A percentile compares a stretch with the other conserved stretches of the same genome.
Conservation (phyloP, 37 sponge, comb jelly and placozoan genomes). For the Lycopodina hypogea region DNA sequence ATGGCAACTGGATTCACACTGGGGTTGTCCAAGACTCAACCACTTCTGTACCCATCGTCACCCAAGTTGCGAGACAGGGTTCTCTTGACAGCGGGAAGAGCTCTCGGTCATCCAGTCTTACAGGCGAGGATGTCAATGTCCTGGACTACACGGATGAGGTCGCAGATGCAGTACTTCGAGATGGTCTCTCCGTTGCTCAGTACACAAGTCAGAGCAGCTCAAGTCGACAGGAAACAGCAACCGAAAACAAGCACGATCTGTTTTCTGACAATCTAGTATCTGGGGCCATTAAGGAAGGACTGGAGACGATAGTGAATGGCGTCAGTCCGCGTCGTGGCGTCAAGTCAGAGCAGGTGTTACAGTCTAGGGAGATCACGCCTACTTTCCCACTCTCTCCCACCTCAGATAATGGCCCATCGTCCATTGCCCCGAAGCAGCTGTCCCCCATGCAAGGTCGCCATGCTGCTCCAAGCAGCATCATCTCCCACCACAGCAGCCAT, state of each 20-base stretch:
- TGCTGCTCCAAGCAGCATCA: too few species aligned
- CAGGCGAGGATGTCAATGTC: conserved; percentile 45
- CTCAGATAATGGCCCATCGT: too few species aligned
- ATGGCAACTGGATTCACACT: not conserved
- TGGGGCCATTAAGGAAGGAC: too few species aligned
- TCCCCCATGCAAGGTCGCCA: too few species aligned
- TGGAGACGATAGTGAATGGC: too few species aligned
- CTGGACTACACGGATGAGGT: conserved; percentile 43
- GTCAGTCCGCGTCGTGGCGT: too few species aligned
- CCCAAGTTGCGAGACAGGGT: conserved; percentile 15
- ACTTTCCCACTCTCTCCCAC: too few species aligned
- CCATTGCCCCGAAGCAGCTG: too few species aligned
- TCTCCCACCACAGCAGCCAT: too few species aligned
- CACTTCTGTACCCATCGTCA: not conserved
- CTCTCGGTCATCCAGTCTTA: conserved; percentile 44
- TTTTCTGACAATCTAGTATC: too few species aligned
- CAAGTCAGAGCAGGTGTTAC: too few species aligned
- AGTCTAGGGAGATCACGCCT: too few species aligned
- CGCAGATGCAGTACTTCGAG: conserved; percentile 19
- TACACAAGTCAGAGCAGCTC: not conserved
- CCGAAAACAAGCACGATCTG: not conserved
- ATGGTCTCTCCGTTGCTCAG: conserved; percentile 19
- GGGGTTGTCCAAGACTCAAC: not conserved
- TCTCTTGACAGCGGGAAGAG: conserved; percentile 8
- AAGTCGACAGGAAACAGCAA: not conserved